Percentiles rank a stretch among this genome's conserved stretches.
Conservation (phyloP, 2,888 invertebrate genomes). For the Pycnomerus fuliginosus region DNA sequence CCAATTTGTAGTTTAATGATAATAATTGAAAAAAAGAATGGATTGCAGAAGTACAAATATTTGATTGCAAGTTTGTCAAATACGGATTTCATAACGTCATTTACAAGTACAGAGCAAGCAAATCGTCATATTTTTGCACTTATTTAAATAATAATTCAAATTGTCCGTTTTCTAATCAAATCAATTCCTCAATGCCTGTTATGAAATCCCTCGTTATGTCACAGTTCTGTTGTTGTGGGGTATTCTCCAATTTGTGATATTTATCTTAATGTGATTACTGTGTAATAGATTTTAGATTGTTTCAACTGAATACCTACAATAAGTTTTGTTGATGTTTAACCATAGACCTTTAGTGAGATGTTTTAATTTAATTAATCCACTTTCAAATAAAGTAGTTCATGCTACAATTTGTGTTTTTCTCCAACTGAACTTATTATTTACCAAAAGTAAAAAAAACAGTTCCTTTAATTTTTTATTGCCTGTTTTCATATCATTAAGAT, state of each 20-base stretch:
- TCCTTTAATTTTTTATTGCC: no score
- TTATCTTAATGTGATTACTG: conserved; percentile 53
- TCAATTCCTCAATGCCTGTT: conserved; percentile 28
- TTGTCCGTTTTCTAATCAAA: conserved; percentile 3
- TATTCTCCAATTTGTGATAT: conserved; percentile 53
- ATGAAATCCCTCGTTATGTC: conserved; percentile 47
- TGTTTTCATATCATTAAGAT: no score
- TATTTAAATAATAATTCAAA: conserved; percentile 7
- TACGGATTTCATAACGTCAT: conserved; percentile 35
- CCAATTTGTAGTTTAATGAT: conserved; percentile 17
- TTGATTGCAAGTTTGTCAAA: conserved; percentile 33
- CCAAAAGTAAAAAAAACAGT: no score
- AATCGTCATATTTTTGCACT: conserved; percentile 16
- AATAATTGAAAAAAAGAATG: conserved; percentile 21
- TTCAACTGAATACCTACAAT: conserved; percentile 51
- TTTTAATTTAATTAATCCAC: conserved; percentile 52
- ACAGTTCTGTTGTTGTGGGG: conserved; percentile 46
- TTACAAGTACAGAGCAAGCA: conserved; percentile 23
- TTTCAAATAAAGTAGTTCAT: no score
- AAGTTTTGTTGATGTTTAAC: conserved; percentile 53
- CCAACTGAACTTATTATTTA: no score
- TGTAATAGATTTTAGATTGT: conserved; percentile 53
- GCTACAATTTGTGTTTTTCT: conserved; percentile 30
- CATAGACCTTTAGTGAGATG: conserved; percentile 54
- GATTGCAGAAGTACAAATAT: conserved; percentile 38